Evolutionary conservation across 2,888 invertebrate genomes (phyloP).

Genomic region (Automeris io): DNA sequence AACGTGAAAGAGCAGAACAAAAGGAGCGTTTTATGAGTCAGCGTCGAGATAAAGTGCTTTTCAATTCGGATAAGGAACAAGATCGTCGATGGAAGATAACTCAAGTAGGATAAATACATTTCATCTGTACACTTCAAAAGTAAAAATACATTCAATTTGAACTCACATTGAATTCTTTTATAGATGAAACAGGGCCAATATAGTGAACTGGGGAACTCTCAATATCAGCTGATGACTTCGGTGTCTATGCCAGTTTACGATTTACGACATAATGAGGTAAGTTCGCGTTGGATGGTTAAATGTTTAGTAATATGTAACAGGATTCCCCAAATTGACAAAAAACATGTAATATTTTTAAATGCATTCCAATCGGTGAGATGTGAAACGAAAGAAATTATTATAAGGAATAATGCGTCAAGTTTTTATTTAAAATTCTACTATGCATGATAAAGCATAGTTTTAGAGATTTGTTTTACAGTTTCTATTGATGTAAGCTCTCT

Average conservation of each 20-base stretch:
- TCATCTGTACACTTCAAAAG: not conserved
- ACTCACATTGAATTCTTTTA: conserved; percentile 12
- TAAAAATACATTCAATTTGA: not conserved
- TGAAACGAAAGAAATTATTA: no score
- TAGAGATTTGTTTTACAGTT: conserved; percentile 65
- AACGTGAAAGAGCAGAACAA: conserved; percentile 87
- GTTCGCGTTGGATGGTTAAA: conserved; percentile 32
- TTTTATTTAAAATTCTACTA: conserved; percentile 24
- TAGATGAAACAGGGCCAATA: conserved; percentile 80
- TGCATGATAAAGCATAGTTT: conserved; percentile 46
- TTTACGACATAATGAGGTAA: conserved; percentile 89
- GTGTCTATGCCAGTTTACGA: conserved; percentile 96
- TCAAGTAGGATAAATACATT: conserved; percentile 37
- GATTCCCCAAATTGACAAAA: not conserved
- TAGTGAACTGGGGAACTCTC: conserved; percentile 77
- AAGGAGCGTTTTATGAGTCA: conserved; percentile 84
- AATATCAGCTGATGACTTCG: conserved; percentile 92
- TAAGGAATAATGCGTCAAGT: no score
- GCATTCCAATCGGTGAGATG: no score
- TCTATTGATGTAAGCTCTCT: conserved; percentile 58
- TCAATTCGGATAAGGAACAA: conserved; percentile 80
- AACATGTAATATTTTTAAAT: no score
- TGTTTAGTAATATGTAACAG: conserved; percentile 7
- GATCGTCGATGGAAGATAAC: conserved; percentile 77
- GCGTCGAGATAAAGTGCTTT: conserved; percentile 76